Evolutionary conservation across 2,888 invertebrate genomes (phyloP).

Genomic region (Podotricha telesiphe): DNA sequence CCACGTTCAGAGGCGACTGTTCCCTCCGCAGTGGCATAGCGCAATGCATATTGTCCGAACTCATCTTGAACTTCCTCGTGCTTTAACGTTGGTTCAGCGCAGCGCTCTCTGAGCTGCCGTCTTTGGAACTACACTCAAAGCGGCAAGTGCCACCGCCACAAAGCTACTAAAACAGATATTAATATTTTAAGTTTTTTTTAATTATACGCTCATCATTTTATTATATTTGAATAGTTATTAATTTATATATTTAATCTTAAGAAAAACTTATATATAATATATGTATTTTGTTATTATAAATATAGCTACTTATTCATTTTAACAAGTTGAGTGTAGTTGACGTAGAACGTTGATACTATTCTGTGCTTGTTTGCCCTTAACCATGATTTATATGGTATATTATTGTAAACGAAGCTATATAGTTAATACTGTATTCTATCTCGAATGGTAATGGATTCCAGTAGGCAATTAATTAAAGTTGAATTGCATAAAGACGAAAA

Average conservation of each 20-base stretch:
- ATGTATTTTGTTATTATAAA: not conserved
- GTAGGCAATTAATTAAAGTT: not conserved
- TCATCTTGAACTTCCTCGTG: slow-evolving; percentile 61
- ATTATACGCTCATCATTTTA: no score
- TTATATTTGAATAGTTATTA: not conserved
- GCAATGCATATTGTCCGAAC: slow-evolving; percentile 57
- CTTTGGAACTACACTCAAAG: slow-evolving; percentile 46
- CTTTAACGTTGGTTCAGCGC: slow-evolving; percentile 52
- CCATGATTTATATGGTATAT: not conserved
- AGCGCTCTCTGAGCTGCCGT: slow-evolving; percentile 28
- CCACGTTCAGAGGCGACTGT: slow-evolving; percentile 59
- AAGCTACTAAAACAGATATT: slow-evolving; percentile 47
- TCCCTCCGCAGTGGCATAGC: slow-evolving; percentile 62
- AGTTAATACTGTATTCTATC: not conserved
- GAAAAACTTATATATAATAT: not conserved
- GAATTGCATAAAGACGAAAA: not conserved
- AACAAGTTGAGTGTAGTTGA: not conserved
- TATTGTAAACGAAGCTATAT: not conserved
- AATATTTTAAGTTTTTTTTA: no score
- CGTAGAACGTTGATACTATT: not conserved
- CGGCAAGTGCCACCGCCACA: slow-evolving; percentile 50
- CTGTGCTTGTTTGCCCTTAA: not conserved
- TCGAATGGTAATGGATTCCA: not conserved
- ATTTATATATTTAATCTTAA: not conserved
- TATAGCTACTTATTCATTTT: slow-evolving; percentile 2